Evolutionary conservation across 64 coral and sea anemone genomes (phyloP).

Genomic region (Dendrophyllia cribrosa): DNA sequence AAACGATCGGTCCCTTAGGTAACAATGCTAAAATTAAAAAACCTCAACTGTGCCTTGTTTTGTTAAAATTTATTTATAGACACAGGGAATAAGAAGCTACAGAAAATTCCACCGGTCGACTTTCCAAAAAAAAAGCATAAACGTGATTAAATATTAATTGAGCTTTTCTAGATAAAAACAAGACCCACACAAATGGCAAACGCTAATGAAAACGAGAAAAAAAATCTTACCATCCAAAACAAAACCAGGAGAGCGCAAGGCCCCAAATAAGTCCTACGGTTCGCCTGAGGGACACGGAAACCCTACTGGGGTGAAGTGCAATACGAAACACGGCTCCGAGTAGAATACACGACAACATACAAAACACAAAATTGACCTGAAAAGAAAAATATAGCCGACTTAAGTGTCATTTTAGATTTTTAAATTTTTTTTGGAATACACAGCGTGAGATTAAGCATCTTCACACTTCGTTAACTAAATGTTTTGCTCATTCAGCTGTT

Average conservation of each 20-base stretch:
- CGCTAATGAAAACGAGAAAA: not conserved
- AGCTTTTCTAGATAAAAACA: not conserved
- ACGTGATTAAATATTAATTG: constrained; percentile 9
- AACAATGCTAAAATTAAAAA: no score
- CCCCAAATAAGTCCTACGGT: constrained; percentile 76
- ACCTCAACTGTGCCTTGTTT: no score
- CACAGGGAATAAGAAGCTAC: no score
- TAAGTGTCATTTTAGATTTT: not conserved
- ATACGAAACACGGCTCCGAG: constrained; percentile 61
- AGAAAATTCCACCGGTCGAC: no score
- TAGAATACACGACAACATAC: constrained; percentile 57
- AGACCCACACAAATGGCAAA: not conserved
- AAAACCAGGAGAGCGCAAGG: constrained; percentile 61
- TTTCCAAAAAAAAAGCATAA: not conserved
- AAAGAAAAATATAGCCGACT: constrained; percentile 13
- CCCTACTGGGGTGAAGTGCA: constrained; percentile 39
- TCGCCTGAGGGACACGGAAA: constrained; percentile 50
- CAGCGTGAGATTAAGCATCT: not conserved
- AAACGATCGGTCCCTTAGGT: no score
- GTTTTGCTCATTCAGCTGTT: not conserved
- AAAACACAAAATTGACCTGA: constrained; percentile 83
- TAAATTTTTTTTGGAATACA: not conserved
- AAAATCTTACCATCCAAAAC: constrained; percentile 71
- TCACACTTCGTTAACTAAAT: not conserved
- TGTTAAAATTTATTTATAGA: no score